A percentile compares a stretch with the other conserved stretches of the same genome.
Conservation (phyloP, 2,113 vertebrate genomes). For the Dipodomys spectabilis region DNA sequence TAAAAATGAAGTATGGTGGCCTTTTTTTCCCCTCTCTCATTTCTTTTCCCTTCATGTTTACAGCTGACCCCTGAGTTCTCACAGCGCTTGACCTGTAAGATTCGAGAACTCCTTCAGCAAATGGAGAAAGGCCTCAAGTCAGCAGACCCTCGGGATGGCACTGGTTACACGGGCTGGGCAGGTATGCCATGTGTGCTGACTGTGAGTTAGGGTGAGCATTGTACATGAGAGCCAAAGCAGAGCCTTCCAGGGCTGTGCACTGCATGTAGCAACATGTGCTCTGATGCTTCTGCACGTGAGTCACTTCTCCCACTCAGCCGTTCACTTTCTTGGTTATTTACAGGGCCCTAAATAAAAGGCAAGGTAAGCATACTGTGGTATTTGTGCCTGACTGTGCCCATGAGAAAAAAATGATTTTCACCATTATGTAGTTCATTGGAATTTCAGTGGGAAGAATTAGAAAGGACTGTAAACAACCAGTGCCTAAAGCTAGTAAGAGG, state of each 20-base stretch:
- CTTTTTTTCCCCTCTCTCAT: background rate
- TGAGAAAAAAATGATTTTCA: slow-evolving; percentile 23
- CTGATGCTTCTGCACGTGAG: background rate
- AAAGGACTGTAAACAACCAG: background rate
- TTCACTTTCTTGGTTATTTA: background rate
- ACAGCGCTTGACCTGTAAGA: slow-evolving; percentile 90
- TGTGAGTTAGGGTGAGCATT: background rate
- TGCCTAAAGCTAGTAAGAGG: background rate
- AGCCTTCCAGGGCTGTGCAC: background rate
- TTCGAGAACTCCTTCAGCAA: slow-evolving; percentile 92
- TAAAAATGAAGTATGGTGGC: background rate
- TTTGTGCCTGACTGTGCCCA: background rate
- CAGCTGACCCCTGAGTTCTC: slow-evolving; percentile 94
- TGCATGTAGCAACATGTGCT: too few species aligned
- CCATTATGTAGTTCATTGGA: background rate
- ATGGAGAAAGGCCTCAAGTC: slow-evolving; percentile 94
- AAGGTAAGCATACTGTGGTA: background rate
- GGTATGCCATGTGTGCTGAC: slow-evolving; percentile 84
- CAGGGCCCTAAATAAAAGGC: background rate
- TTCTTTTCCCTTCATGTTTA: slow-evolving; percentile 24
- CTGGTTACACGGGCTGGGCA: slow-evolving; percentile 95
- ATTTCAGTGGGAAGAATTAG: background rate
- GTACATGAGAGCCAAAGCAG: background rate
- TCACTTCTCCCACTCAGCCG: background rate
- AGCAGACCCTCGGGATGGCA: slow-evolving; percentile 93